These are phyloP conservation scores for Struthio camelus DNA, from an alignment of 2,113 vertebrate species.

Conservation along the genomic window DNA sequence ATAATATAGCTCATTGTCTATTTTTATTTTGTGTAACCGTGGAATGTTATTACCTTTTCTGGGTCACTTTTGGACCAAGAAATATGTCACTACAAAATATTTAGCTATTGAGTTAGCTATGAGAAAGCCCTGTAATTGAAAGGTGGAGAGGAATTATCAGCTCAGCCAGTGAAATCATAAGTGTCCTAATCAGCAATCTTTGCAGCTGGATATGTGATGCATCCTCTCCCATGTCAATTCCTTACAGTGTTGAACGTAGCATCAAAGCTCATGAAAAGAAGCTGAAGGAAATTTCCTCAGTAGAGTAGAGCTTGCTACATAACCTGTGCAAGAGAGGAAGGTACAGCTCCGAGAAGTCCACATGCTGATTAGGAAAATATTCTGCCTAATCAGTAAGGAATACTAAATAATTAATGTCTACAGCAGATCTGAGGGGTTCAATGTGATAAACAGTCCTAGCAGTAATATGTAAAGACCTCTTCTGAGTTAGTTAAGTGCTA, in stretches of 20 bases:
- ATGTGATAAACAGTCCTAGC: background rate
- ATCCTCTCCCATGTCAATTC: background rate
- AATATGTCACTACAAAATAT: background rate
- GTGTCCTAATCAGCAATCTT: background rate
- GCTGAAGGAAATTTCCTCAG: background rate
- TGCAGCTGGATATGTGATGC: slow-evolving; percentile 1
- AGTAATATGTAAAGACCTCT: background rate
- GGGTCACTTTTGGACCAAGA: background rate
- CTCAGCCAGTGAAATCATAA: slow-evolving; percentile 10
- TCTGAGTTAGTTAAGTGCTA: slow-evolving; percentile 15
- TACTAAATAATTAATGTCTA: slow-evolving; percentile 66
- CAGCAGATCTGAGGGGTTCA: slow-evolving; percentile 6
- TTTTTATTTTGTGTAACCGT: background rate
- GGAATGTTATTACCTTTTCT: background rate
- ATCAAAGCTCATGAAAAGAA: slow-evolving; percentile 13
- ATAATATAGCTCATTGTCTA: background rate
- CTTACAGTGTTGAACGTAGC: background rate
- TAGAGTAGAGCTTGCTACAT: background rate
- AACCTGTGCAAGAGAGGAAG: slow-evolving; percentile 17
- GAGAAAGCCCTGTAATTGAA: background rate
- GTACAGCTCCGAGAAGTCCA: background rate
- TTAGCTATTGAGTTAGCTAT: background rate
- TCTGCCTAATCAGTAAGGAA: slow-evolving; percentile 47
- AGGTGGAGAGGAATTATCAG: slow-evolving; percentile 5
- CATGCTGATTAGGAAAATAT: slow-evolving; percentile 47